These are phyloP conservation scores for Cyphomyrmex costatus DNA, from an alignment of 1,140 invertebrate species.

Conservation along the genomic window DNA sequence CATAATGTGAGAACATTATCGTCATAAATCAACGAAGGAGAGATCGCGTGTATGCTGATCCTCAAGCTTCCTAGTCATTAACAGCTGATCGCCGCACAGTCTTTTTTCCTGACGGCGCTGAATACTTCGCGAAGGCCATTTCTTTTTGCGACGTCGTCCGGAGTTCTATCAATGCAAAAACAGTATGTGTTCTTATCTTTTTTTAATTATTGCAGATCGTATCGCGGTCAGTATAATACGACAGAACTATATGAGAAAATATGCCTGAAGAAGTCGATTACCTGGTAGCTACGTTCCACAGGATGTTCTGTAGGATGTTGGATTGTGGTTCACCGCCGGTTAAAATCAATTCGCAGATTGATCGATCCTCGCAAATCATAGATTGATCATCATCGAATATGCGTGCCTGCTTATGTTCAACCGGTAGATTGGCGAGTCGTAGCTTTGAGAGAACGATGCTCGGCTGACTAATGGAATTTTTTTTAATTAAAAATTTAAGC, in stretches of 20 bases:
- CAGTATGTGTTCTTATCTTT: background rate
- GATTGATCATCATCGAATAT: slow-evolving; percentile 23
- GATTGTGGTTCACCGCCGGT: slow-evolving; percentile 74
- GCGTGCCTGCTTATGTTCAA: slow-evolving; percentile 78
- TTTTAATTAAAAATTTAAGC: slow-evolving; percentile 19
- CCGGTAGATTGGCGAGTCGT: slow-evolving; percentile 78
- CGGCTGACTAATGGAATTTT: slow-evolving; percentile 72
- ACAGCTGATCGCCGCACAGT: slow-evolving; percentile 77
- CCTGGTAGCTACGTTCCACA: slow-evolving; percentile 81
- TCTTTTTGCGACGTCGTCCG: slow-evolving; percentile 73
- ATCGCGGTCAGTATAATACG: background rate
- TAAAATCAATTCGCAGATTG: slow-evolving; percentile 81
- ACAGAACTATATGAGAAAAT: background rate
- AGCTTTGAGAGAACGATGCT: slow-evolving; percentile 81
- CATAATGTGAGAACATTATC: slow-evolving; percentile 42
- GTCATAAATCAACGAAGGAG: slow-evolving; percentile 16
- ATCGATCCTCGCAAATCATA: slow-evolving; percentile 79
- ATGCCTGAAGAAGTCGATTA: slow-evolving; percentile 62
- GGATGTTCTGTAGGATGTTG: slow-evolving; percentile 77
- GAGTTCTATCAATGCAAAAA: slow-evolving; percentile 74
- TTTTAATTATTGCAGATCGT: background rate
- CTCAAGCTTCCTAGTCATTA: slow-evolving; percentile 38
- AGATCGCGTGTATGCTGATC: slow-evolving; percentile 2
- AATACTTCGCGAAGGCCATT: slow-evolving; percentile 81
- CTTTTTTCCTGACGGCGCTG: slow-evolving; percentile 79